Base-by-base conservation (phyloP, 1,140 invertebrate genomes). In the Brachionus plicatilis region DNA sequence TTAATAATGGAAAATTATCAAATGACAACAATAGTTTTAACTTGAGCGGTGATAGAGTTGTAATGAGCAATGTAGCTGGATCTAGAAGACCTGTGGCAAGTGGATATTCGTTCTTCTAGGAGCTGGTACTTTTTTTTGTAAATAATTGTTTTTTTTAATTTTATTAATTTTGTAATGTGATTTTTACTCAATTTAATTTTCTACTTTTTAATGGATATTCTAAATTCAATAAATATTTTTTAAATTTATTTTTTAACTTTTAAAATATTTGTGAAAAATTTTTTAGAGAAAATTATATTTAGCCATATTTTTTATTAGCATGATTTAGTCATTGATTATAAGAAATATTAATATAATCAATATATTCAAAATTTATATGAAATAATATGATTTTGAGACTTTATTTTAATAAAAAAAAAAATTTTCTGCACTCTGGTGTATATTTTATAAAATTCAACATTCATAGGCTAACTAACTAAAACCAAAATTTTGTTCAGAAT, bases 31-130 rank as follows among this genome's bases (percentile, higher is more conserved):
- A 20, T 37, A 82, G 79, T 45, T 65, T 65, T 65, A 82, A 82
- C 65, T 68, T 82, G 41, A 82, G 65, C 47, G 79, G 79, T 17
- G 79, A 82, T 45, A 12, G 79, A 33, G 79, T 82, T 12, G 53
- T 82, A 41, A 82, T 82, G 79, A 82, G 43, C 17, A 82, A 82
- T 68, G 53, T 82, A 11, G 79, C 79, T 37, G 79, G 79, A 20
- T 82, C 79, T 12, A 60, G 79, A 43, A 7, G 53, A 41, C 79
- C 79, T 43, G 33, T 82, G 1, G 65, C 79, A 47, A 17, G 79
- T 27, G 53, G 65, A 3, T 82, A 60, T 60, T 82, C 79, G 11
- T 65, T 82, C 17, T 82, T 82, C n/a, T 82, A 80, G 29, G 11
- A 17, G 2, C 3, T 53, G 1, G 6, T 37, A 37, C 5, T 20